Evolutionary conservation across 2,113 vertebrate genomes (phyloP).

Genomic region (Panurus biarmicus): DNA sequence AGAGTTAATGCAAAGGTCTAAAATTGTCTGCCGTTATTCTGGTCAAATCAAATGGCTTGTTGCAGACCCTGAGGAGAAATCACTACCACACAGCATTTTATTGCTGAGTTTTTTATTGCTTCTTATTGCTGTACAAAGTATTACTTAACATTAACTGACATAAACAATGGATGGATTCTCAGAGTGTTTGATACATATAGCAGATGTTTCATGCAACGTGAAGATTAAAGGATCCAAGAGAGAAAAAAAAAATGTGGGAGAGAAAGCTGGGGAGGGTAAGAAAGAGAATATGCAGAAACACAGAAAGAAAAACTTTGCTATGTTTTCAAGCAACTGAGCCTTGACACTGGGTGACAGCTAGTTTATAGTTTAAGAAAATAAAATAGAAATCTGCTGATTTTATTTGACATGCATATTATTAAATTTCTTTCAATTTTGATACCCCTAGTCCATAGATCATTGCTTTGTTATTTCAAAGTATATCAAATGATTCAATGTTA

Average conservation of each 20-base stretch:
- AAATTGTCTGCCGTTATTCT: slow-evolving; percentile 43
- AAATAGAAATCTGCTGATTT: slow-evolving; percentile 7
- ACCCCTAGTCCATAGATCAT: background rate
- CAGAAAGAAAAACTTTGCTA: background rate
- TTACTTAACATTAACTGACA: slow-evolving; percentile 61
- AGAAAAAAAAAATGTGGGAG: background rate
- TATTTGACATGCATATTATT: slow-evolving; percentile 1
- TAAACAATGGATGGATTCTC: slow-evolving; percentile 61
- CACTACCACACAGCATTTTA: slow-evolving; percentile 41
- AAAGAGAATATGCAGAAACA: background rate
- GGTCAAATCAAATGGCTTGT: slow-evolving; percentile 49
- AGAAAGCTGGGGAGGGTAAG: background rate
- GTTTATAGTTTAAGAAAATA: slow-evolving; percentile 24
- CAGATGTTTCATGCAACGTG: slow-evolving; percentile 25
- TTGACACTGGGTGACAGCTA: background rate
- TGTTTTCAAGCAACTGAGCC: slow-evolving; percentile 1
- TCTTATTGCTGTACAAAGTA: slow-evolving; percentile 44
- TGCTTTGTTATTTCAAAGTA: slow-evolving; percentile 47
- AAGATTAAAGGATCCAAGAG: slow-evolving; percentile 34
- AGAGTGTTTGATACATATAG: slow-evolving; percentile 16
- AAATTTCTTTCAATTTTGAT: slow-evolving; percentile 36
- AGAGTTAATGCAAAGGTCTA: slow-evolving; percentile 30
- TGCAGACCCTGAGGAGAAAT: slow-evolving; percentile 54
- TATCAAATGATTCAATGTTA: slow-evolving; percentile 31
- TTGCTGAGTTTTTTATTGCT: slow-evolving; percentile 49